A percentile compares a stretch with the other conserved stretches of the same genome.
phyloP scores from a whole-genome alignment of 2,888 invertebrate genomes.

The Colostygia pectinataria region DNA sequence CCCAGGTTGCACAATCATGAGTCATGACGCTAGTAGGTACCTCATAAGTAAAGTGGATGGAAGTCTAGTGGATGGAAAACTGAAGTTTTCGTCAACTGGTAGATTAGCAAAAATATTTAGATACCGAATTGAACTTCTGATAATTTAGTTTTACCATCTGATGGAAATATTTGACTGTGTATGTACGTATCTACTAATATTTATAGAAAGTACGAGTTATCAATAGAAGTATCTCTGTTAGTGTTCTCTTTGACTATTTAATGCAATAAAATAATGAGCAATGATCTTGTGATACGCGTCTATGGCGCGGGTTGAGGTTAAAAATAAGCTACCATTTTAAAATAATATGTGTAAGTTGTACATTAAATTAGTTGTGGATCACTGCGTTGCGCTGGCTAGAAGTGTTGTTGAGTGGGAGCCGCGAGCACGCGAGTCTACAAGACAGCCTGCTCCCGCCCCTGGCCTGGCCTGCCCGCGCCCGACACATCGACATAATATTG shows the following conservation, averaged over 20 bases:
- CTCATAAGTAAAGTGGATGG: no score
- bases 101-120: not conserved
- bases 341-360: slow-evolving; percentile 31
- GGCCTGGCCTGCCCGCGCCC: no score
- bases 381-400: slow-evolving; percentile 21
- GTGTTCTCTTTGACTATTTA: slow-evolving; percentile 17
- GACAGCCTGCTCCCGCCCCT: slow-evolving; percentile 3
- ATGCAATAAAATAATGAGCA: slow-evolving; percentile 26
- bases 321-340: slow-evolving; percentile 19
- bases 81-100: not conserved
- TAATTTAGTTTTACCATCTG: not conserved
- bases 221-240: slow-evolving; percentile 1
- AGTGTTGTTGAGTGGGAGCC: slow-evolving; percentile 21
- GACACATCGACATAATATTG: no score
- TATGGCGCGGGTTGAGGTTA: slow-evolving; percentile 14
- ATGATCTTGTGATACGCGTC: slow-evolving; percentile 30
- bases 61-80: no score
- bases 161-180: not conserved
- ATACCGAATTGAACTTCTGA: not conserved
- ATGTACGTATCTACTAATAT: not conserved
- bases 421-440: slow-evolving; percentile 25
- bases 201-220: slow-evolving; percentile 7
- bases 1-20: slow-evolving; percentile 13
- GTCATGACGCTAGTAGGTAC: slow-evolving; percentile 1
- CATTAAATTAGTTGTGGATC: slow-evolving; percentile 21